Evolutionary conservation across 2,888 invertebrate genomes (phyloP).

Genomic region (Epistrophella euchroma): DNA sequence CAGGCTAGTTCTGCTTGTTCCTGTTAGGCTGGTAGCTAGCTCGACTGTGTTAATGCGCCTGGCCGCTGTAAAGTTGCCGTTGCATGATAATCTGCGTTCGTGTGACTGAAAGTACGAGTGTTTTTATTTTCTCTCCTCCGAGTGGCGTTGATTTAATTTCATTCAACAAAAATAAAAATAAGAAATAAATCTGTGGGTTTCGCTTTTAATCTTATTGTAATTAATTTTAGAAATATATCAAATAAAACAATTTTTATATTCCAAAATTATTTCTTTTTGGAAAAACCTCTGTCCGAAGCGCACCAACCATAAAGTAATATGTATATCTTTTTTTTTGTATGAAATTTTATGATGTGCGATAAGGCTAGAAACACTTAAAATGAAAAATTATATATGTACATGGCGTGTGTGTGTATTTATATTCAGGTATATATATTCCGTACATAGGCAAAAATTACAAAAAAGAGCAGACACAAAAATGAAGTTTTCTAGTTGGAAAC

Average conservation of each 20-base stretch:
- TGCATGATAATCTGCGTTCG: conserved; percentile 54
- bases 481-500: conserved; percentile 22
- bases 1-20: not conserved
- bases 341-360: conserved; percentile 37
- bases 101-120: conserved; percentile 57
- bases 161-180: conserved; percentile 21
- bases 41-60: conserved; percentile 42
- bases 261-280: not conserved
- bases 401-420: not conserved
- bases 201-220: not conserved
- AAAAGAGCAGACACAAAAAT: conserved; percentile 13
- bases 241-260: not conserved
- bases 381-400: not conserved
- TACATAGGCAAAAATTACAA: conserved; percentile 3
- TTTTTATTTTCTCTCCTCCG: conserved; percentile 44
- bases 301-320: conserved; percentile 10
- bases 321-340: not conserved
- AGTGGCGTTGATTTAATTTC: conserved; percentile 55
- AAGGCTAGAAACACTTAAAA: conserved; percentile 41
- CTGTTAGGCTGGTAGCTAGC: conserved; percentile 5
- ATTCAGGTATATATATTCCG: not conserved
- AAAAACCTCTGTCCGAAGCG: conserved; percentile 5
- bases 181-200: conserved; percentile 14
- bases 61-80: conserved; percentile 44
- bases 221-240: not conserved